Evolutionary conservation across 2,888 invertebrate species (phyloP).

Genomic region (Orchestes rusci): DNA sequence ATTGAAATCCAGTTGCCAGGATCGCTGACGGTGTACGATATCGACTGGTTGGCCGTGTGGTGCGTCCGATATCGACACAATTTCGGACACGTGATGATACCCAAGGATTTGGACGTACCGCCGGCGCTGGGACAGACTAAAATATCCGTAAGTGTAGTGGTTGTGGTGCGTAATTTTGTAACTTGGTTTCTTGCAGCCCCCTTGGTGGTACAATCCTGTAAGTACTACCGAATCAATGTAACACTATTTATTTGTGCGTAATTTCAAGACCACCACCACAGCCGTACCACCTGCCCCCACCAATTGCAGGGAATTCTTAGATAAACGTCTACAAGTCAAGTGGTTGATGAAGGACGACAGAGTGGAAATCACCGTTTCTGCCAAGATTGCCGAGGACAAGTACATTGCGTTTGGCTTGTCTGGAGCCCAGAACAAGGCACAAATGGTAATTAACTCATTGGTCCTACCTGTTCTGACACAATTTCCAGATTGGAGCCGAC

Average conservation of each 20-base stretch:
- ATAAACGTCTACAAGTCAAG: slow-evolving; percentile 75
- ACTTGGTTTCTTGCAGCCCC: slow-evolving; percentile 53
- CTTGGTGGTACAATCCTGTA: slow-evolving; percentile 91
- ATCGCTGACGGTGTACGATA: slow-evolving; percentile 78
- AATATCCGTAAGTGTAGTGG: slow-evolving; percentile 64
- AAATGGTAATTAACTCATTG: slow-evolving; percentile 52
- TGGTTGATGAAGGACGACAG: slow-evolving; percentile 76
- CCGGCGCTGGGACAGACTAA: slow-evolving; percentile 86
- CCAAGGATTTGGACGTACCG: slow-evolving; percentile 82
- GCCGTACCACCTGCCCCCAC: slow-evolving; percentile 53
- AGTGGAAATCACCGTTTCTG: slow-evolving; percentile 71
- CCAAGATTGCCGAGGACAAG: slow-evolving; percentile 71
- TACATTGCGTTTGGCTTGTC: slow-evolving; percentile 86
- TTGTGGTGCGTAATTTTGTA: too few species aligned
- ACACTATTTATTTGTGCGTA: background rate
- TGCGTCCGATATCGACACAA: slow-evolving; percentile 85
- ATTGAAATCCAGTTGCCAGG: slow-evolving; percentile 85
- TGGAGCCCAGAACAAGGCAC: slow-evolving; percentile 63
- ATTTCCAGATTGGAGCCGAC: slow-evolving; percentile 60
- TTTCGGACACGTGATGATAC: slow-evolving; percentile 84
- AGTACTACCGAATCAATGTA: slow-evolving; percentile 47
- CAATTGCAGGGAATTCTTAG: slow-evolving; percentile 80
- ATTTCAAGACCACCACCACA: slow-evolving; percentile 66
- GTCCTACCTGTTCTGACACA: background rate
- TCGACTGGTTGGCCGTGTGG: slow-evolving; percentile 89